Percentiles rank a stretch among this genome's conserved stretches.
These are phyloP conservation scores for Chalcis sispes DNA, from an alignment of 2,888 invertebrate species.

Conservation along the genomic window DNA sequence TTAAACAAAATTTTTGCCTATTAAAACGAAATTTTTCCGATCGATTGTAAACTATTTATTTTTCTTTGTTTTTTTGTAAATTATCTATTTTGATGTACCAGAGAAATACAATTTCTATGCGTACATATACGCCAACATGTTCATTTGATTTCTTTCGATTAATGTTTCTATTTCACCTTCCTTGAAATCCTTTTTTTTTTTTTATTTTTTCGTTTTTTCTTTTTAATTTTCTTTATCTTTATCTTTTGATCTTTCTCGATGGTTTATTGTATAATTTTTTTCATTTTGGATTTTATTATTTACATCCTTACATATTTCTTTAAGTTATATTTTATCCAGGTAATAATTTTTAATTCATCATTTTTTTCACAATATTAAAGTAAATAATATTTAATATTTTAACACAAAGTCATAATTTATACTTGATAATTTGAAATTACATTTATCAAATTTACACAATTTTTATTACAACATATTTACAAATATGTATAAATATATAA, in stretches of 20 bases:
- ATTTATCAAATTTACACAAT: no score
- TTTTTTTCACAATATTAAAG: neutral
- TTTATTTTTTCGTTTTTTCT: constrained; percentile 11
- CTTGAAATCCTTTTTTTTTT: constrained; percentile 18
- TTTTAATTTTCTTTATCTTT: neutral
- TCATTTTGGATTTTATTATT: neutral
- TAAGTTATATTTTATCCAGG: neutral
- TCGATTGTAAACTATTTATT: constrained; percentile 38
- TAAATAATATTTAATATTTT: no score
- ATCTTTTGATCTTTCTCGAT: neutral
- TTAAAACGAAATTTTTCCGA: constrained; percentile 24
- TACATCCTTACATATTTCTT: neutral
- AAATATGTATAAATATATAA: no score
- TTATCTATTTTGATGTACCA: constrained; percentile 28
- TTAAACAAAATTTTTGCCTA: constrained; percentile 29
- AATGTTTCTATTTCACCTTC: constrained; percentile 40
- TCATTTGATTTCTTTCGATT: constrained; percentile 36
- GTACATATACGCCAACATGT: constrained; percentile 23
- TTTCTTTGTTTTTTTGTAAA: constrained; percentile 49
- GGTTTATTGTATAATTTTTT: neutral
- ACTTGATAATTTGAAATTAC: no score
- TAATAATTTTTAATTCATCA: neutral
- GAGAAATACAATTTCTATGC: constrained; percentile 53
- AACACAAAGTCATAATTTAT: no score
- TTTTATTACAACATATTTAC: no score